Evolutionary conservation across 2,113 vertebrate species (phyloP), one percentile per base, ranked within the genome.

Genomic region (Pangasianodon hypophthalmus): DNA sequence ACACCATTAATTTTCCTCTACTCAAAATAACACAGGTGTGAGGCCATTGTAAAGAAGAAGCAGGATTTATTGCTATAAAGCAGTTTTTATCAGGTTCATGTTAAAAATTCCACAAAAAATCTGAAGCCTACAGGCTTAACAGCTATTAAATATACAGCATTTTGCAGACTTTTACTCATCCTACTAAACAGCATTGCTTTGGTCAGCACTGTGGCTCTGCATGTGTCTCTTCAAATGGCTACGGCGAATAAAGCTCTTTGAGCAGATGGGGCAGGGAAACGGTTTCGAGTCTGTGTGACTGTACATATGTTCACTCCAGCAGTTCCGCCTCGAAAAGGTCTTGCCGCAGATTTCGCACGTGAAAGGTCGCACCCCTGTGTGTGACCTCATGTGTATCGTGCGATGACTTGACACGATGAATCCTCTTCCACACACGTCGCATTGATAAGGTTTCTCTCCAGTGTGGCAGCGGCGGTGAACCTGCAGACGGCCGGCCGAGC

Each of bases 381-480:
- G 96, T 0, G 94, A 94, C 60, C 94, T 90, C 9, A 93, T 94
- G 92, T 96, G 96, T 1, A 94, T 94, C 0, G 92, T 95, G 87
- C 95, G 94, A 92, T 96, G 95, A 81, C 95, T 95, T 69, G 95
- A 96, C 7, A 94, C 94, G 48, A 94, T 91, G 86, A 96, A 96
- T 64, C 93, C 92, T 77, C 94, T 95, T 0, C 94, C 94, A 0
- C 96, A 96, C 54, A 95, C 92, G 69, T 90, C 90, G 37, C 96
- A 96, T 67, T 92, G 60, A 89, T 95, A 96, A 0, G 95, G 96
- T 21, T 93, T 92, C 9, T 96, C 96, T 0, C 96, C 96, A 0
- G 96, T 96, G 90, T 96, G 96, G 0, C 89, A 94, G 90, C 95
- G 93, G 91, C 94, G 94, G 91, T 96, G 96, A 52, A 95, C 95